Percentiles rank a stretch among this genome's conserved stretches.
Evolutionary conservation across 1,140 invertebrate species (phyloP).

Genomic region (Lasaia peninsularis): DNA sequence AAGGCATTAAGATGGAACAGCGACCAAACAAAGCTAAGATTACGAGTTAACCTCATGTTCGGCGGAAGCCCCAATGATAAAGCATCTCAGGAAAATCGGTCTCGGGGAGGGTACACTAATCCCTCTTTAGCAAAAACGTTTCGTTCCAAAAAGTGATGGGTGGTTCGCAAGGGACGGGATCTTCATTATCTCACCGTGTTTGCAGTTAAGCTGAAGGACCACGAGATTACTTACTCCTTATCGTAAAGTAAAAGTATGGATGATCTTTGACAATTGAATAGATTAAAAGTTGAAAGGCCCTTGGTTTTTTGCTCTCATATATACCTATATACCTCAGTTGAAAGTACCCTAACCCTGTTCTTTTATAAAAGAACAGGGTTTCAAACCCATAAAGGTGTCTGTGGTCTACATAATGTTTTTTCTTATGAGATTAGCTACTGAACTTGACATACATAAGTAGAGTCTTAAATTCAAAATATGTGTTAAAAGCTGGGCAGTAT

Average conservation of each 20-base stretch:
- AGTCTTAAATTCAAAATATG: no score
- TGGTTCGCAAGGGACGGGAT: slow-evolving; percentile 60
- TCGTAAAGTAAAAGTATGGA: slow-evolving; percentile 24
- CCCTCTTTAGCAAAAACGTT: slow-evolving; percentile 76
- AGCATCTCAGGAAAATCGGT: slow-evolving; percentile 71
- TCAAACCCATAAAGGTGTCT: no score
- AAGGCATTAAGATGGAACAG: slow-evolving; percentile 62
- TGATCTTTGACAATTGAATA: slow-evolving; percentile 8
- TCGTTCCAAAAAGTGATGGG: slow-evolving; percentile 74
- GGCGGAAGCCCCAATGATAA: slow-evolving; percentile 72
- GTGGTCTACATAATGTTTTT: no score
- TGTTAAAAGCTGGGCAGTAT: no score
- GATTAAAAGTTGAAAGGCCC: neutral
- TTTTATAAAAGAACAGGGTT: no score
- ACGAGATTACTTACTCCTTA: slow-evolving; percentile 58
- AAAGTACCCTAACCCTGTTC: no score
- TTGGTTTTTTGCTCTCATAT: neutral
- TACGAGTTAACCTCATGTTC: slow-evolving; percentile 76
- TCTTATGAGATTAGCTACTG: no score
- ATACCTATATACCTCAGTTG: no score
- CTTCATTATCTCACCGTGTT: slow-evolving; percentile 71
- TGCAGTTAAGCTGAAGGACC: slow-evolving; percentile 66
- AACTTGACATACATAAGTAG: no score
- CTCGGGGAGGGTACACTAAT: slow-evolving; percentile 68
- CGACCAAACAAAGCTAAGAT: slow-evolving; percentile 74